These are phyloP conservation scores for Apistogramma diplotaenia DNA, from an alignment of 2,113 vertebrate genomes.

Conservation along the genomic window DNA sequence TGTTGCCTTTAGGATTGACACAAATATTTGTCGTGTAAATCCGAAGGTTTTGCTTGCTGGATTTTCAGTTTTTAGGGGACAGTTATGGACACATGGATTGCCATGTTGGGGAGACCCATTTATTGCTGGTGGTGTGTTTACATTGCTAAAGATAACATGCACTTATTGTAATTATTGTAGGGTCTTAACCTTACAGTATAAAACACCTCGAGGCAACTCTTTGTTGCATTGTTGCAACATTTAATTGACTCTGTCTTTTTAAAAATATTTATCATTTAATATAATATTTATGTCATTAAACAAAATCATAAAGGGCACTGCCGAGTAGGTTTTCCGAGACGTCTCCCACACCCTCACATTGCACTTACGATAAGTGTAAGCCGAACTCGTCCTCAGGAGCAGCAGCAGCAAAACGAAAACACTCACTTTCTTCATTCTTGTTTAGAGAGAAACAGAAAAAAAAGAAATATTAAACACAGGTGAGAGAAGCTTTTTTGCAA, in stretches of 20 bases:
- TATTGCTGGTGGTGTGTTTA: no score
- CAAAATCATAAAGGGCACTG: neutral
- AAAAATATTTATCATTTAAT: neutral
- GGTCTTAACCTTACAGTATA: no score
- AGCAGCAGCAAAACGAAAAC: neutral
- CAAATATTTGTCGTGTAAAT: no score
- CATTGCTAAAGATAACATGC: no score
- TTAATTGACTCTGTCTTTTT: no score
- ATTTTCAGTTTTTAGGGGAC: neutral
- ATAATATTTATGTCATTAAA: neutral
- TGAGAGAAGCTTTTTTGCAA: neutral
- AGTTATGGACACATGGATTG: no score
- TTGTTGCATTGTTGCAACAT: no score
- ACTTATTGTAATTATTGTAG: no score
- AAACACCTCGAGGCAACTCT: no score
- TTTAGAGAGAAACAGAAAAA: neutral
- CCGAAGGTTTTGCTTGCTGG: neutral
- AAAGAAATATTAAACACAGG: neutral
- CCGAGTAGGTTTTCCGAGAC: neutral
- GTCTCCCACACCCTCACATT: neutral
- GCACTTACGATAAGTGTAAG: neutral
- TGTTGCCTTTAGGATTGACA: neutral
- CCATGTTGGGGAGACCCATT: no score
- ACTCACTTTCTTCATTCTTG: rapidly evolving
- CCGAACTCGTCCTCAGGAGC: neutral